A percentile compares a stretch with the other conserved stretches of the same genome.
phyloP scores from a whole-genome alignment of 2,797 vertebrate genomes.

The Pangasius krempfi region DNA sequence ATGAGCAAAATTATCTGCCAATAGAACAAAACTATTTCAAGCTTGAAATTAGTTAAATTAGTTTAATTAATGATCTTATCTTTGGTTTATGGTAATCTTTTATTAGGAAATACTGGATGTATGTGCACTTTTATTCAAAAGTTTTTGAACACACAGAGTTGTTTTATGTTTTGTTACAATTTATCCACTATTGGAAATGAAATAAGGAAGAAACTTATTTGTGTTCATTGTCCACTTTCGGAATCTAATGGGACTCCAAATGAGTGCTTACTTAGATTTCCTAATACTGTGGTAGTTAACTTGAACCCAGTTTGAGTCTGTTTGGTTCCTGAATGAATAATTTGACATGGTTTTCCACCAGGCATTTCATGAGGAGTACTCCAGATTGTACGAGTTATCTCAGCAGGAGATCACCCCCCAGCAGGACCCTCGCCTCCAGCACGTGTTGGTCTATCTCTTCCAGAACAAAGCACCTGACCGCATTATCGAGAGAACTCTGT shows the following conservation, averaged over 20 bases:
- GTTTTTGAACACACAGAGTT: neutral
- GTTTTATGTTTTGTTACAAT: neutral
- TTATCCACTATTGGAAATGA: neutral
- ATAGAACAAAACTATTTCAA: too few relatives aligned
- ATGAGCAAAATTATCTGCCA: too few relatives aligned
- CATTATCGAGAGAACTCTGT: conserved; percentile 89
- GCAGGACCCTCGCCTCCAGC: conserved; percentile 88
- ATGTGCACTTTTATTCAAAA: neutral
- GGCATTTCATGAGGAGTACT: conserved; percentile 95
- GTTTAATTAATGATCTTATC: neutral
- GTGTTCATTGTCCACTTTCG: neutral
- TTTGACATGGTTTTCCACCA: conserved; percentile 57
- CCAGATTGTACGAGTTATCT: conserved; percentile 85
- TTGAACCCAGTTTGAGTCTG: neutral
- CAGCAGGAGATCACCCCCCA: conserved; percentile 83
- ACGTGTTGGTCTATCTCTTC: conserved; percentile 91
- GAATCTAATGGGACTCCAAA: neutral
- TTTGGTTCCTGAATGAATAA: neutral
- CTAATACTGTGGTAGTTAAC: neutral
- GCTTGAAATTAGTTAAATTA: too few relatives aligned
- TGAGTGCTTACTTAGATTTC: neutral
- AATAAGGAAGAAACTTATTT: neutral
- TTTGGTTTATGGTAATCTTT: neutral
- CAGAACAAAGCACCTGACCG: conserved; percentile 90
- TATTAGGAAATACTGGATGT: neutral